Evolutionary conservation across 2,797 vertebrate genomes (phyloP), one percentile per base, ranked within the genome.

Genomic region (Tarsius wallacei): DNA sequence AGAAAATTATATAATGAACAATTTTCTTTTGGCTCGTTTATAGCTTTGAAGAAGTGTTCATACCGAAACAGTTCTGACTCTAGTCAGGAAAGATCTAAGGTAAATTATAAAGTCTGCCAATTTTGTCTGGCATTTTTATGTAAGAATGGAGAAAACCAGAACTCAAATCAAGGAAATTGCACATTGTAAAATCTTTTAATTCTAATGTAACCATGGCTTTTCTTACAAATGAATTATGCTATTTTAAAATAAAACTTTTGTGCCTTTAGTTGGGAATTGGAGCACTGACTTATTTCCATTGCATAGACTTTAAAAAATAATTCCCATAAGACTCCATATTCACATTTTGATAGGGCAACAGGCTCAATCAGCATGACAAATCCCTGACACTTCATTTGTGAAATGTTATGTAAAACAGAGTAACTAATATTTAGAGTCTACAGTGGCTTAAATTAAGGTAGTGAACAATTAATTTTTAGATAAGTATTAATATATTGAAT

Each of bases 181-280:
- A 78, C 21, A 21, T 80, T 70, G 13, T 77, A 73, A 80, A 91
- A 89, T 86, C 26, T 74, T 28, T 63, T 95, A 42, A 89, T 86
- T 59, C 17, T 53, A 33, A 63, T 68, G 36, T 49, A 89, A 53
- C 1, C 12, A 24, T 68, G 55, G 13, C 19, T 14, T 26, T 89
- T 86, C 26, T 24, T 33, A 89, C 77, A 26, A 57, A 36, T 26
- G 21, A 78, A 55, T 88, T 77, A 61, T 82, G 11, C 31, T 51
- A n/a, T 70, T 91, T 91, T 92, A 47, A 91, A 91, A 55, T 59
- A 71, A 83, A 94, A 61, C 49, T 78, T 86, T 22, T 59, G 61
- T 47, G 55, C 24, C 47, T 83, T 77, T 83, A 87, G 24, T 90
- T 94, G 42, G 9, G 22, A 78, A 33, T 66, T 92, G 17, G 61